Percentiles rank a stretch among this genome's conserved stretches.
Conservation (phyloP, 2,113 vertebrate species). For the Empidonax traillii region DNA sequence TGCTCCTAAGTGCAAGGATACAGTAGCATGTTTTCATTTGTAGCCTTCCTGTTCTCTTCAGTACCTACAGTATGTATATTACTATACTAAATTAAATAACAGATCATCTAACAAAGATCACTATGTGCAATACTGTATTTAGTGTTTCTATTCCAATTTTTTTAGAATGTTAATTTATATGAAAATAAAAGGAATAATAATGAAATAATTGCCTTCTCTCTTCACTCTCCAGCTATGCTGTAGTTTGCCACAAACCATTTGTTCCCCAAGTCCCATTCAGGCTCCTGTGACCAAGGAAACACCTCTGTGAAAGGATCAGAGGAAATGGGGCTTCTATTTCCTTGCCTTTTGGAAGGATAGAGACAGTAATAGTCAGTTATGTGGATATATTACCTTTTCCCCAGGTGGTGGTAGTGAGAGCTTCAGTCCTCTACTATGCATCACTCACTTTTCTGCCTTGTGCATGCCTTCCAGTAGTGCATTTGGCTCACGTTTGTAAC, state of each 20-base stretch:
- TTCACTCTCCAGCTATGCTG: not conserved
- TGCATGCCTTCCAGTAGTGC: not conserved
- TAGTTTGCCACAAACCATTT: not conserved
- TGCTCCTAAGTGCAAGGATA: slow-evolving; percentile 65
- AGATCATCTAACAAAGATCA: slow-evolving; percentile 79
- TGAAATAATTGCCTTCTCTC: slow-evolving; percentile 24
- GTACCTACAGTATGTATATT: slow-evolving; percentile 74
- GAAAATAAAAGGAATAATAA: slow-evolving; percentile 88
- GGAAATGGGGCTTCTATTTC: not conserved
- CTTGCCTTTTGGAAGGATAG: not conserved
- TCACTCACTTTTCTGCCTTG: not conserved
- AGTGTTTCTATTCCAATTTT: slow-evolving; percentile 86
- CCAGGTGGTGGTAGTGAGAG: not conserved
- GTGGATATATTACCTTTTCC: not conserved
- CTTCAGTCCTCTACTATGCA: not conserved
- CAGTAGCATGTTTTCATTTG: slow-evolving; percentile 74
- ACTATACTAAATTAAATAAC: slow-evolving; percentile 72
- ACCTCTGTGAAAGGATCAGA: not conserved
- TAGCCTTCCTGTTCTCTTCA: slow-evolving; percentile 70
- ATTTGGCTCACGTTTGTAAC: not conserved
- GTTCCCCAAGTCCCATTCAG: not conserved
- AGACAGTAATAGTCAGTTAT: not conserved
- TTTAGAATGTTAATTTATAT: slow-evolving; percentile 87
- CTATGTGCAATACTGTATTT: slow-evolving; percentile 89
- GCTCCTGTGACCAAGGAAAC: not conserved